Evolutionary conservation across 2,113 vertebrate genomes (phyloP).

Genomic region (Serilophus lunatus): DNA sequence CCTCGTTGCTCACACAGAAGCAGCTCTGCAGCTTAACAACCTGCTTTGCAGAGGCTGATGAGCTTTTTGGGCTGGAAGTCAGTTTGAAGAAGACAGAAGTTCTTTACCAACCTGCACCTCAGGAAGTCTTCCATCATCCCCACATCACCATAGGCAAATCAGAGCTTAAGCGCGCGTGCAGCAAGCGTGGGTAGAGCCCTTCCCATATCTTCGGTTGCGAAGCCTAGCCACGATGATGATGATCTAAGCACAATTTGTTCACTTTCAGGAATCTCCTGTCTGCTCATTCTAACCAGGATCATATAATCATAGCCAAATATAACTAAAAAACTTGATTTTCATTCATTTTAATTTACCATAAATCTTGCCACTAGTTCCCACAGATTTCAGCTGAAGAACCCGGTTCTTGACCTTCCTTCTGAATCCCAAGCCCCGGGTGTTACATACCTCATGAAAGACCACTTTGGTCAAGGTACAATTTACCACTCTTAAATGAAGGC

Average conservation of each 20-base stretch:
- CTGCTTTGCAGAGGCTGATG: too few species aligned
- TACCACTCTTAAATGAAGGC: not conserved
- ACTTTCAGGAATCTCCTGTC: not conserved
- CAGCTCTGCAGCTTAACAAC: too few species aligned
- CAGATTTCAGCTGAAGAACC: not conserved
- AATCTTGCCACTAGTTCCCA: not conserved
- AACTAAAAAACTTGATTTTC: not conserved
- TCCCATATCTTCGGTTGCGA: too few species aligned
- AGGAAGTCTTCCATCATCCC: too few species aligned
- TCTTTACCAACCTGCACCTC: too few species aligned
- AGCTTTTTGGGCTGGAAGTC: too few species aligned
- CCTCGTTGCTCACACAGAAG: too few species aligned
- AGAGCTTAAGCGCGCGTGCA: too few species aligned
- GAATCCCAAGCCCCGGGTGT: not conserved
- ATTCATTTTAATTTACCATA: not conserved
- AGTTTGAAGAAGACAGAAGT: too few species aligned
- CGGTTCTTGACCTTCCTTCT: not conserved
- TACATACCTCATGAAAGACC: not conserved
- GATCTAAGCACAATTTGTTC: not conserved
- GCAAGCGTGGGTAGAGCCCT: too few species aligned
- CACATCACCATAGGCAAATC: too few species aligned
- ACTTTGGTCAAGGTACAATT: not conserved
- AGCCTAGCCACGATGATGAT: too few species aligned
- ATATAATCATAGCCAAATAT: not conserved
- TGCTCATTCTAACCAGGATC: not conserved